Evolutionary conservation across 2,888 invertebrate genomes (phyloP).

Genomic region (Chirona hameri): DNA sequence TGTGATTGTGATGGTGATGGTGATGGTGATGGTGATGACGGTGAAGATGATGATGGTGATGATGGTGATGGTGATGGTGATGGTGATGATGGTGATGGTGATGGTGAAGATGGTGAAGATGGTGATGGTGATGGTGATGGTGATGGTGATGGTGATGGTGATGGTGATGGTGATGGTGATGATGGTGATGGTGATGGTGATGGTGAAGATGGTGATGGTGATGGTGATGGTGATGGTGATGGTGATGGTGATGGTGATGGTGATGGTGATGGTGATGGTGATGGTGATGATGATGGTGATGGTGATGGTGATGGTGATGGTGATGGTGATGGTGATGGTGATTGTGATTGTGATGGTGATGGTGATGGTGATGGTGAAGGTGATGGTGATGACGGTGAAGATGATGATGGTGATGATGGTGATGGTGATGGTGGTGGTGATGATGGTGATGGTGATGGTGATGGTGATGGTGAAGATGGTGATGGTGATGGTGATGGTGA

Average conservation of each 20-base stretch:
- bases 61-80: conserved; percentile 10
- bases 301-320: too few relatives aligned
- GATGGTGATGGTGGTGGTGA: too few relatives aligned
- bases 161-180: conserved; percentile 9
- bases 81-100: conserved; percentile 22
- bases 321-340: too few relatives aligned
- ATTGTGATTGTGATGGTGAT: too few relatives aligned
- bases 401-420: too few relatives aligned
- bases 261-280: conserved; percentile 10
- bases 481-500: background rate
- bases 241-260: conserved; percentile 10
- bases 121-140: too few relatives aligned
- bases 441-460: too few relatives aligned
- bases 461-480: background rate
- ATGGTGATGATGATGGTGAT: conserved; percentile 5
- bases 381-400: conserved; percentile 6
- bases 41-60: background rate
- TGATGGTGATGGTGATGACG: conserved; percentile 22
- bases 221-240: conserved; percentile 10
- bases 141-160: too few relatives aligned
- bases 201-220: conserved; percentile 11
- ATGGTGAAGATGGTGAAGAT: too few relatives aligned
- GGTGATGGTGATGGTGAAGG: too few relatives aligned
- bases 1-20: conserved; percentile 2
- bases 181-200: conserved; percentile 10